A percentile compares a stretch with the other conserved stretches of the same genome.
Evolutionary conservation across 2,113 vertebrate genomes (phyloP).

Genomic region (Boleophthalmus pectinirostris): DNA sequence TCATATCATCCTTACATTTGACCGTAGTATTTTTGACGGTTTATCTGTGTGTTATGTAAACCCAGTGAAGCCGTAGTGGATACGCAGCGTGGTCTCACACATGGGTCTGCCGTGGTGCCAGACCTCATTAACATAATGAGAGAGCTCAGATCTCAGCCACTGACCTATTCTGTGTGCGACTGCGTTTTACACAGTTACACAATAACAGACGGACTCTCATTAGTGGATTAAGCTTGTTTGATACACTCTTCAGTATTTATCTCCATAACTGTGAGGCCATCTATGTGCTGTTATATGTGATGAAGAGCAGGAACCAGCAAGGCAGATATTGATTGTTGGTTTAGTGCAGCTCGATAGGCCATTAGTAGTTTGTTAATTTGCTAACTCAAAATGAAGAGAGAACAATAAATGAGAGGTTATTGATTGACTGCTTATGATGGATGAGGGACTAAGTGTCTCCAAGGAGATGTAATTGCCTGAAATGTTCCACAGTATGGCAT

Average conservation of each 20-base stretch:
- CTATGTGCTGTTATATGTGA: constrained; percentile 22
- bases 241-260: constrained; percentile 46
- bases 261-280: constrained; percentile 20
- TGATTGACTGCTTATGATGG: too few species aligned
- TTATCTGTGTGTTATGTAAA: constrained; percentile 8
- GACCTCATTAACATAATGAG: constrained; percentile 58
- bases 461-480: too few species aligned
- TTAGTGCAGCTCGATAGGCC: too few species aligned
- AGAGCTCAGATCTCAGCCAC: constrained; percentile 23
- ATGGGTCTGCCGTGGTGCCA: constrained; percentile 23
- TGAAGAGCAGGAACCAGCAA: constrained; percentile 27
- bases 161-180: constrained; percentile 46
- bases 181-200: constrained; percentile 34
- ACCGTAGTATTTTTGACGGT: not conserved
- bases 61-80: constrained; percentile 1
- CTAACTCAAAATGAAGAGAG: not conserved
- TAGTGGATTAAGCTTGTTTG: constrained; percentile 56
- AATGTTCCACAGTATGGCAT: too few species aligned
- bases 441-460: too few species aligned
- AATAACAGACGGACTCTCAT: constrained; percentile 68
- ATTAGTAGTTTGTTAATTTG: constrained; percentile 13
- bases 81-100: constrained; percentile 12
- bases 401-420: not conserved
- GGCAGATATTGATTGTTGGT: not conserved
- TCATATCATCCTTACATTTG: not conserved